Conservation (phyloP, 2,888 invertebrate species). For the Melieria crassipennis region DNA sequence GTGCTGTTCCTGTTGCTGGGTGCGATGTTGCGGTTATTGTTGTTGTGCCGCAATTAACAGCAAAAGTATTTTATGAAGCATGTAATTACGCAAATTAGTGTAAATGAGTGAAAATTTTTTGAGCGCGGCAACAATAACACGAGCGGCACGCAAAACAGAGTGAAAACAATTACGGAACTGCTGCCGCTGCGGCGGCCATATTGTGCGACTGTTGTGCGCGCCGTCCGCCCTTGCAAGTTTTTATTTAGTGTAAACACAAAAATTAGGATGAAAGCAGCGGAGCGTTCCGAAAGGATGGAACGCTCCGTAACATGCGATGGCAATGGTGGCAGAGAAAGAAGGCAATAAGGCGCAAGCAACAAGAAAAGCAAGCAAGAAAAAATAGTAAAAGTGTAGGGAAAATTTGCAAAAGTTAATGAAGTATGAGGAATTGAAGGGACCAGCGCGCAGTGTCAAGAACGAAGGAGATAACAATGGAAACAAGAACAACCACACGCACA, state of each 20-base stretch:
- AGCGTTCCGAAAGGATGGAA: not conserved
- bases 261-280: not conserved
- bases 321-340: too few species aligned
- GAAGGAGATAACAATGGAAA: not conserved
- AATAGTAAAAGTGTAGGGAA: not conserved
- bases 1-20: constrained; percentile 12
- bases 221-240: not conserved
- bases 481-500: not conserved
- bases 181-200: too few species aligned
- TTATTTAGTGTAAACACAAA: not conserved
- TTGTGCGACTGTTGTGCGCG: too few species aligned
- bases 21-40: constrained; percentile 21
- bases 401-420: constrained; percentile 19
- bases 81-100: constrained; percentile 42
- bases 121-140: constrained; percentile 1
- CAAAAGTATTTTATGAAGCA: constrained; percentile 39
- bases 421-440: constrained; percentile 7
- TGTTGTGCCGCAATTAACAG: constrained; percentile 36
- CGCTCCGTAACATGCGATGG: too few species aligned
- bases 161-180: too few species aligned
- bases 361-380: not conserved
- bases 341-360: not conserved
- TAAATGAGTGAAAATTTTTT: constrained; percentile 46
- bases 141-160: not conserved
- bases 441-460: not conserved